A percentile compares a stretch with the other conserved stretches of the same genome.
Conservation (phyloP, 2,888 invertebrate genomes). For the Oxyscelio sp. region DNA sequence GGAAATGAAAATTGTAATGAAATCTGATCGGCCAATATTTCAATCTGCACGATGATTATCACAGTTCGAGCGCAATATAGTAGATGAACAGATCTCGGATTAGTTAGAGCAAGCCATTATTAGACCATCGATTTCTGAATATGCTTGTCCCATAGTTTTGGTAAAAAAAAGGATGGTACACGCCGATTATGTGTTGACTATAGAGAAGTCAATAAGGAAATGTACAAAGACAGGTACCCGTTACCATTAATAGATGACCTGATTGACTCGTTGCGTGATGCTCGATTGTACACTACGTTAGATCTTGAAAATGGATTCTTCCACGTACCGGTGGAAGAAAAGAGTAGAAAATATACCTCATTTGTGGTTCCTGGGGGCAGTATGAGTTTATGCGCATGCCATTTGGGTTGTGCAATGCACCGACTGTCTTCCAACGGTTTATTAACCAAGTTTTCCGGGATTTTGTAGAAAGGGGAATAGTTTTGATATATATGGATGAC, state of each 20-base stretch:
- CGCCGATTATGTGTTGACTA: background rate
- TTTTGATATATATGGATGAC: conserved; percentile 2
- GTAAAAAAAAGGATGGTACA: conserved; percentile 9
- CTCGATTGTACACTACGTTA: background rate
- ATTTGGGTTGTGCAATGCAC: conserved; percentile 8
- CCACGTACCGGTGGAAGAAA: conserved; percentile 3
- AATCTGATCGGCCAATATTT: background rate
- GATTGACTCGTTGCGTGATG: background rate
- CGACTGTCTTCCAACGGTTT: background rate
- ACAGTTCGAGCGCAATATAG: background rate
- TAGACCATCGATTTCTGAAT: conserved; percentile 1
- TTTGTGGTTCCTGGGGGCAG: conserved; percentile 1
- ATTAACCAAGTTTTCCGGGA: background rate
- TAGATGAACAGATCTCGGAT: background rate
- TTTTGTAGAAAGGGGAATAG: background rate
- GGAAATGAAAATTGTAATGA: no score
- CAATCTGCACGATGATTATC: background rate
- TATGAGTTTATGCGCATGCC: conserved; percentile 13
- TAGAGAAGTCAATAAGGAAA: background rate
- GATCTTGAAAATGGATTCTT: conserved; percentile 9
- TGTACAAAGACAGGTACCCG: background rate
- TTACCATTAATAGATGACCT: background rate
- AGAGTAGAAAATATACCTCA: conserved; percentile 1
- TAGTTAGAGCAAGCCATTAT: background rate
- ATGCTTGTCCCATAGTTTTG: background rate